phyloP scores from a whole-genome alignment of 2,797 vertebrate genomes.

The Chaetophractus vellerosus region DNA sequence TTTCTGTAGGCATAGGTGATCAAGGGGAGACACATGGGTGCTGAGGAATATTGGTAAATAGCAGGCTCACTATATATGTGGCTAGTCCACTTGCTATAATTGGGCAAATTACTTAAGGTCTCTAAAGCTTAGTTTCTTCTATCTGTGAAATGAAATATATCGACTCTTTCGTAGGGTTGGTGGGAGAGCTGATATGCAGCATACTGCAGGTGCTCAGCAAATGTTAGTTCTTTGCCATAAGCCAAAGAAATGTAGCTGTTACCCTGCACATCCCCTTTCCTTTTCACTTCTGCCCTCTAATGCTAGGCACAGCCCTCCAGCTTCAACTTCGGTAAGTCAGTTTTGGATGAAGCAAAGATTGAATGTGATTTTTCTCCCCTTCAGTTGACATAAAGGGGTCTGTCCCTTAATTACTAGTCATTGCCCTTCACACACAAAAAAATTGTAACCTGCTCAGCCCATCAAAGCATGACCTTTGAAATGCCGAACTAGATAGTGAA shows the following conservation, averaged over 20 bases:
- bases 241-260: background rate
- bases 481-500: conserved; percentile 77
- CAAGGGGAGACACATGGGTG: background rate
- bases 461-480: conserved; percentile 84
- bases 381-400: conserved; percentile 70
- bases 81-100: background rate
- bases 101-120: background rate
- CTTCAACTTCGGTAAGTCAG: background rate
- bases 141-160: background rate
- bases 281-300: background rate
- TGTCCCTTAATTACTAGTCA: conserved; percentile 77
- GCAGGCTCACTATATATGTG: background rate
- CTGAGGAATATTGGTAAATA: background rate
- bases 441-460: conserved; percentile 65
- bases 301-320: background rate
- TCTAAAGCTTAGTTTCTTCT: background rate
- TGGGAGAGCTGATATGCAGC: background rate
- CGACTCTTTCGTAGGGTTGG: background rate
- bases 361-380: conserved; percentile 46
- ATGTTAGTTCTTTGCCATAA: background rate
- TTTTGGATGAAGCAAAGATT: conserved; percentile 27
- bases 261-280: rapidly evolving
- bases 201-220: background rate
- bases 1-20: background rate
- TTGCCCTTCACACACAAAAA: conserved; percentile 64